A percentile compares a stretch with the other conserved stretches of the same genome.
Evolutionary conservation across 2,888 invertebrate genomes (phyloP).

Genomic region (Drosophila neotestacea): DNA sequence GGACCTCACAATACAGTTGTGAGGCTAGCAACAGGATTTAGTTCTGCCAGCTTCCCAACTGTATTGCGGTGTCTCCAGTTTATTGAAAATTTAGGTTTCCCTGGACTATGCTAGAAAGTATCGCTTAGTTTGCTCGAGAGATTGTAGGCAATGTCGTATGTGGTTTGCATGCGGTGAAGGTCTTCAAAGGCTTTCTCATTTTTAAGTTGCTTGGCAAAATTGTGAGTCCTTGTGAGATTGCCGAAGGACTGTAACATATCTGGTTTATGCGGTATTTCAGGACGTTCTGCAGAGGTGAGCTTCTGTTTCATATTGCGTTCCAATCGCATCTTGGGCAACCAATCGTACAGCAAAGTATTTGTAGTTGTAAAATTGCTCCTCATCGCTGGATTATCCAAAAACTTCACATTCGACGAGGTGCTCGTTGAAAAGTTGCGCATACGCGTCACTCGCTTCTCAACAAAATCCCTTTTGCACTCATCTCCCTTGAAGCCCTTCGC

Average conservation of each 20-base stretch:
- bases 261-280: background rate
- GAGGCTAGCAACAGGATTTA: background rate
- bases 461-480: conserved; percentile 1
- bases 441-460: conserved; percentile 33
- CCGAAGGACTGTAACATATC: conserved; percentile 57
- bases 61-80: conserved; percentile 17
- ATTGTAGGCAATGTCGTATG: conserved; percentile 39
- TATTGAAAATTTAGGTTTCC: conserved; percentile 5
- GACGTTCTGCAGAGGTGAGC: background rate
- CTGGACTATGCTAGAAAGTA: background rate
- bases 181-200: background rate
- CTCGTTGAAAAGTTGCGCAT: conserved; percentile 35
- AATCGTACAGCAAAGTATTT: conserved; percentile 50
- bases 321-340: conserved; percentile 36
- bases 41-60: conserved; percentile 24
- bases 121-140: background rate
- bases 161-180: conserved; percentile 27
- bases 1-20: conserved; percentile 29
- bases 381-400: conserved; percentile 20
- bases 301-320: background rate
- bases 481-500: background rate
- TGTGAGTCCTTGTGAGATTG: conserved; percentile 45
- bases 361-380: conserved; percentile 55
- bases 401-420: conserved; percentile 24
- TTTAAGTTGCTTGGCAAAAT: conserved; percentile 10